Percentiles rank a stretch among this genome's conserved stretches.
Evolutionary conservation across 2,888 invertebrate genomes (phyloP).

Genomic region (Hylaea fasciaria): DNA sequence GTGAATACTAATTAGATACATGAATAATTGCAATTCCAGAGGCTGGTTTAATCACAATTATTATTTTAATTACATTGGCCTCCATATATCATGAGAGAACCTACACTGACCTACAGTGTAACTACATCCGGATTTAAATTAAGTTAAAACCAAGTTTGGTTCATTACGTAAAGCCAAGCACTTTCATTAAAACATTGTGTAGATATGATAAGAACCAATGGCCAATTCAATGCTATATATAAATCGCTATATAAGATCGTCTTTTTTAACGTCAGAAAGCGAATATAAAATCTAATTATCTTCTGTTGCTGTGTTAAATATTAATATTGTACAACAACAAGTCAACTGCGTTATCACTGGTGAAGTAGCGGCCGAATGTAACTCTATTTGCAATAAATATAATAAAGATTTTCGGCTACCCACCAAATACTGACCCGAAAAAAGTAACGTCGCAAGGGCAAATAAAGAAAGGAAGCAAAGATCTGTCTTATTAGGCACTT

Average conservation of each 20-base stretch:
- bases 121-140: slow-evolving; percentile 35
- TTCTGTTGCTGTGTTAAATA: no score
- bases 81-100: slow-evolving; percentile 20
- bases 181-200: slow-evolving; percentile 31
- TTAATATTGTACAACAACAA: no score
- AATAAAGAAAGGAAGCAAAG: slow-evolving; percentile 22
- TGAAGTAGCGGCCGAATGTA: slow-evolving; percentile 12
- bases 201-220: slow-evolving; percentile 14
- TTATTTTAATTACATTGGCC: slow-evolving; percentile 33
- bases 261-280: no score
- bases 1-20: slow-evolving; percentile 71
- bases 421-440: slow-evolving; percentile 20
- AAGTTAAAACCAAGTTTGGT: slow-evolving; percentile 33
- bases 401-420: slow-evolving; percentile 16
- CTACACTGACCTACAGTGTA: slow-evolving; percentile 19
- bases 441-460: slow-evolving; percentile 16
- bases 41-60: neutral
- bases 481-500: slow-evolving; percentile 32
- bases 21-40: slow-evolving; percentile 34
- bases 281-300: no score
- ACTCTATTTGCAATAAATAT: slow-evolving; percentile 27
- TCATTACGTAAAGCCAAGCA: slow-evolving; percentile 27
- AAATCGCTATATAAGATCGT: no score
- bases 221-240: neutral
- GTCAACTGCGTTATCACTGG: neutral